These are phyloP conservation scores for Harpalus rubripes DNA, from an alignment of 2,888 invertebrate genomes.

Conservation along the genomic window DNA sequence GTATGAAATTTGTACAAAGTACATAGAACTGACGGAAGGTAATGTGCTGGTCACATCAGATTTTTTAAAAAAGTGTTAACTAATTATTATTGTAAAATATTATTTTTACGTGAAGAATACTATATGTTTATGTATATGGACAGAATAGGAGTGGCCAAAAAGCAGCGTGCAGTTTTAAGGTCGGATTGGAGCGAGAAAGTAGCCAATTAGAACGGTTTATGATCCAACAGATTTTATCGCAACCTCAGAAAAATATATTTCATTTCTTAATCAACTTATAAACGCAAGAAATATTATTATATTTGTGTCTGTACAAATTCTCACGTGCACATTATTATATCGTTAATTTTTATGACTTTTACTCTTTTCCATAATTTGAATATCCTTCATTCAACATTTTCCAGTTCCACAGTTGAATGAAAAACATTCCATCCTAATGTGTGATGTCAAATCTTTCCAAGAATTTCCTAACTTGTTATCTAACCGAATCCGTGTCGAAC, in stretches of 20 bases:
- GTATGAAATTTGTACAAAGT: no score
- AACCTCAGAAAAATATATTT: neutral
- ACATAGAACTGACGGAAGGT: no score
- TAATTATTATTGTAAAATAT: no score
- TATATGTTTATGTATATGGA: neutral
- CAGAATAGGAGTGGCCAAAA: neutral
- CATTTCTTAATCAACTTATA: slow-evolving; percentile 17
- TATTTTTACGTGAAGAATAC: neutral
- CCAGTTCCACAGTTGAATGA: no score
- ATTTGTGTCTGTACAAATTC: neutral
- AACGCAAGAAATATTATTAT: neutral
- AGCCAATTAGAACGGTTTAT: slow-evolving; percentile 2
- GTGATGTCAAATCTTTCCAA: slow-evolving; percentile 17
- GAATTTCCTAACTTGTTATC: slow-evolving; percentile 60
- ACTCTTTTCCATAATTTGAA: no score
- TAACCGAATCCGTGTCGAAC: slow-evolving; percentile 58
- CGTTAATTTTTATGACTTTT: no score
- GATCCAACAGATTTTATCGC: neutral
- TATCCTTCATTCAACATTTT: no score
- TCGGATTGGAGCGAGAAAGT: slow-evolving; percentile 4
- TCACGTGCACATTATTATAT: no score
- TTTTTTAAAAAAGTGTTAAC: no score
- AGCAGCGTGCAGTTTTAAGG: neutral
- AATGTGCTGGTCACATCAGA: no score
- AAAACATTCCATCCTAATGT: neutral